These are phyloP conservation scores for Sorex fumeus DNA, from an alignment of 2,113 vertebrate genomes.

Conservation along the genomic window DNA sequence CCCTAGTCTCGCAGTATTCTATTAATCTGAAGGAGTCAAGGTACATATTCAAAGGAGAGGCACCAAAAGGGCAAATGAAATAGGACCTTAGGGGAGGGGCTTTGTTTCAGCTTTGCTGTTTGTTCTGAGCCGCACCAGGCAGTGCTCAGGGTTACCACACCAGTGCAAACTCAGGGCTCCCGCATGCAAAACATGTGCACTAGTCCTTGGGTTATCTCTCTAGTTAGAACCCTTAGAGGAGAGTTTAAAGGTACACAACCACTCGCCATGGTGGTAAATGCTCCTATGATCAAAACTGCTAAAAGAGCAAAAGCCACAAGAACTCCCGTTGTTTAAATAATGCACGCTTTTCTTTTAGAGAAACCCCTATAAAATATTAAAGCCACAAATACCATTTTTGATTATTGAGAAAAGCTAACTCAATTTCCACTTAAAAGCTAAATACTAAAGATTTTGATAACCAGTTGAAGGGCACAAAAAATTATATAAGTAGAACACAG, in stretches of 20 bases:
- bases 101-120: too few species aligned
- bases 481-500: conserved; percentile 72
- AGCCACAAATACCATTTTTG: background rate
- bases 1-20: background rate
- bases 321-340: conserved; percentile 37
- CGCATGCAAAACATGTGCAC: too few species aligned
- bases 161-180: too few species aligned
- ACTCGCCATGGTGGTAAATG: background rate
- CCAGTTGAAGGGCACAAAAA: conserved; percentile 67
- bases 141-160: too few species aligned
- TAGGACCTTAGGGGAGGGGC: background rate
- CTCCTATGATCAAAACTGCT: conserved; percentile 46
- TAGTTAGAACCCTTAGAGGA: too few species aligned
- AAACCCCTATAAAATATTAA: background rate
- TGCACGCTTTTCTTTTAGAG: background rate
- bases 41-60: conserved; percentile 4
- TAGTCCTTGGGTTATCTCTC: too few species aligned
- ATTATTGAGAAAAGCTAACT: conserved; percentile 61
- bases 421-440: conserved; percentile 37
- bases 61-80: background rate
- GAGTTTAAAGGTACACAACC: background rate
- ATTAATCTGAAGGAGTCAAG: background rate
- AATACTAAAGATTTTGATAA: conserved; percentile 46
- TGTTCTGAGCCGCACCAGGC: too few species aligned
- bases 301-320: conserved; percentile 14